Base-by-base conservation (phyloP, 2,797 vertebrate species). In the Denticeps clupeoides region DNA sequence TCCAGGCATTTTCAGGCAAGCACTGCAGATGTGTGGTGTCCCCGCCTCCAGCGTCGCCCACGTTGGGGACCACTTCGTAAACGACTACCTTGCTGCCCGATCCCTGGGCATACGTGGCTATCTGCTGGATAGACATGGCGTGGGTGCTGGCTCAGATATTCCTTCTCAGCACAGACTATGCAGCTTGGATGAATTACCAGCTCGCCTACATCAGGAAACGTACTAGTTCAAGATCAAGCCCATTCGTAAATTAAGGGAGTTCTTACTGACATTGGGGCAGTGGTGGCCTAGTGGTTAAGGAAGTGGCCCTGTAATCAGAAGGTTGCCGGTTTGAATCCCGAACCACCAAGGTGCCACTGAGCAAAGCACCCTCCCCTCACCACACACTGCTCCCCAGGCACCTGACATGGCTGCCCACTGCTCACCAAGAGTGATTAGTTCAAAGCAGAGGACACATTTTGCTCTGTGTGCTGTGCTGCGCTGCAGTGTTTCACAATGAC, bases 101-200 rank as follows among this genome's bases (percentile, higher is more conserved):
- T 82, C 82, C 0, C 59, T 73, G 10, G 93, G 93, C 37, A 91
- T 97, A 73, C 79, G 77, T 1, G 74, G 89, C 47, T 87, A 87
- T 59, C 80, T 99, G 25, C 70, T 97, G 7, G 68, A 69, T 49
- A 37, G 74, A 4, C 23, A 53, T 2, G 51, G 49, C 13, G 61
- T 68, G 10, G 38, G 64, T 0, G 49, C 47, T 4, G 42, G 75
- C 21, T 67, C 69, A 1, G 45, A 78, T 0, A 62, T 86, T 45
- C 80, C 80, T 33, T 29, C 6, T 46, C 62, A 74, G 45, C 78
- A 84, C 51, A 63, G 46, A 2, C 57, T 87, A 7, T 37, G 47
- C 23, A 83, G 75, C 2, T 62, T 87, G 54, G 70, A 79, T 9
- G 72, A 82, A 53, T 64, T 87, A 50, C 70, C 69, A 0, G 59